A percentile compares a stretch with the other conserved stretches of the same genome.
Conservation (phyloP, 2,113 vertebrate species). For the Paramisgurnus dabryanus region DNA sequence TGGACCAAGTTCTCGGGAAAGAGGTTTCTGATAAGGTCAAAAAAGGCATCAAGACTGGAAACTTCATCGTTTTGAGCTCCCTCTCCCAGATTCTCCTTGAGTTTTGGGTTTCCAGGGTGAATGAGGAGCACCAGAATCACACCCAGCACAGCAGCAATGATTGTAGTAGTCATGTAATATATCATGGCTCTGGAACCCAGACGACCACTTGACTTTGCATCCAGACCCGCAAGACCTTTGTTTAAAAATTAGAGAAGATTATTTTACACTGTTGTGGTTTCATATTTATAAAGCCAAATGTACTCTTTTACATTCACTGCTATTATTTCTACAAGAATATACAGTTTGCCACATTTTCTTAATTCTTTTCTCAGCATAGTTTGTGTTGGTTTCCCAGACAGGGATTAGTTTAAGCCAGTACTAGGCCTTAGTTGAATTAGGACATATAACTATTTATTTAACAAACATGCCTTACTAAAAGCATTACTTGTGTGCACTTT, state of each 20-base stretch:
- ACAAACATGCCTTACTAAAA: too few species aligned
- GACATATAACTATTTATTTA: too few species aligned
- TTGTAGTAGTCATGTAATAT: slow-evolving; percentile 95
- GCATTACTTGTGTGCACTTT: too few species aligned
- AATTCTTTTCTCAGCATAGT: too few species aligned
- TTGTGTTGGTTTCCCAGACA: too few species aligned
- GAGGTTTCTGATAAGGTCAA: slow-evolving; percentile 96
- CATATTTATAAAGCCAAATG: not conserved
- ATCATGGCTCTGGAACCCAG: slow-evolving; percentile 96
- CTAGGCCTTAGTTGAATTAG: too few species aligned
- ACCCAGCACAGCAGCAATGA: slow-evolving; percentile 95
- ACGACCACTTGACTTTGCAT: slow-evolving; percentile 96
- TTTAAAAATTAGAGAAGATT: not conserved
- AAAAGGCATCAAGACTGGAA: slow-evolving; percentile 95
- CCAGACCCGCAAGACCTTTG: slow-evolving; percentile 90
- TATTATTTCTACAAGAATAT: too few species aligned
- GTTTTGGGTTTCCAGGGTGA: slow-evolving; percentile 95
- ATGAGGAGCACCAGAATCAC: slow-evolving; percentile 96
- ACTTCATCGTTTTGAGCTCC: slow-evolving; percentile 94
- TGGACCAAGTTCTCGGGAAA: slow-evolving; percentile 98
- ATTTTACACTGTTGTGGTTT: not conserved
- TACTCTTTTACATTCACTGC: too few species aligned
- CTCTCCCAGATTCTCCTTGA: slow-evolving; percentile 91
- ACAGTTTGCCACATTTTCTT: too few species aligned
- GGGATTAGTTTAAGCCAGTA: too few species aligned